Percentiles rank a stretch among this genome's conserved stretches.
Conservation (phyloP, 1,140 invertebrate species). For the Archivesica marissinica region DNA sequence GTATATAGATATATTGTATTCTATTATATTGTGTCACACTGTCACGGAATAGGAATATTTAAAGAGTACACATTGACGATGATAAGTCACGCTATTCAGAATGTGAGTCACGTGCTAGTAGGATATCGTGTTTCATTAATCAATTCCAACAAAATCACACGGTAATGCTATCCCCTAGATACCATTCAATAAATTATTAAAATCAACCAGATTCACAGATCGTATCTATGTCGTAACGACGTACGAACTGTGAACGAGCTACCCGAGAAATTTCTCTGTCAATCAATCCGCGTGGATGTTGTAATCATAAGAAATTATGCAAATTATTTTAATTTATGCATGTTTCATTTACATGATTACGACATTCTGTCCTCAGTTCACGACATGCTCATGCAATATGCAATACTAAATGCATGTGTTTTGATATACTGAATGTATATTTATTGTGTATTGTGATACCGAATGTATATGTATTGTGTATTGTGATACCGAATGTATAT, state of each 20-base stretch:
- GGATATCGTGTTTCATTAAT: background rate
- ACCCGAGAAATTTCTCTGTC: background rate
- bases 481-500: too few species aligned
- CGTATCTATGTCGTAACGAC: background rate
- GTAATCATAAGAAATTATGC: slow-evolving; percentile 25
- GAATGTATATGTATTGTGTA: too few species aligned
- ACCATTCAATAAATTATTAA: slow-evolving; percentile 52
- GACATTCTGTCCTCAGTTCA: slow-evolving; percentile 15
- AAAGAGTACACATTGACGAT: too few species aligned
- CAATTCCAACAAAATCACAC: background rate
- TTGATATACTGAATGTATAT: background rate
- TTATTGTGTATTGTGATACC: too few species aligned
- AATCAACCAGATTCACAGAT: slow-evolving; percentile 29
- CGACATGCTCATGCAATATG: too few species aligned
- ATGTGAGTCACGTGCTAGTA: background rate
- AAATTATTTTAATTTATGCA: background rate
- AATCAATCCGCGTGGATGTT: background rate
- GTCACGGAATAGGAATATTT: too few species aligned
- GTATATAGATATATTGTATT: too few species aligned
- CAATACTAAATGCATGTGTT: too few species aligned
- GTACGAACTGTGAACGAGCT: background rate
- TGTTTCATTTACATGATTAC: background rate
- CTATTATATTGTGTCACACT: too few species aligned
- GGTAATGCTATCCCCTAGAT: slow-evolving; percentile 13
- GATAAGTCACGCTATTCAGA: too few species aligned